Percentiles rank a stretch among this genome's conserved stretches.
These are phyloP conservation scores for Beroe forskalii DNA, from an alignment of 37 sponge, comb jelly and placozoan genomes.

Conservation along the genomic window DNA sequence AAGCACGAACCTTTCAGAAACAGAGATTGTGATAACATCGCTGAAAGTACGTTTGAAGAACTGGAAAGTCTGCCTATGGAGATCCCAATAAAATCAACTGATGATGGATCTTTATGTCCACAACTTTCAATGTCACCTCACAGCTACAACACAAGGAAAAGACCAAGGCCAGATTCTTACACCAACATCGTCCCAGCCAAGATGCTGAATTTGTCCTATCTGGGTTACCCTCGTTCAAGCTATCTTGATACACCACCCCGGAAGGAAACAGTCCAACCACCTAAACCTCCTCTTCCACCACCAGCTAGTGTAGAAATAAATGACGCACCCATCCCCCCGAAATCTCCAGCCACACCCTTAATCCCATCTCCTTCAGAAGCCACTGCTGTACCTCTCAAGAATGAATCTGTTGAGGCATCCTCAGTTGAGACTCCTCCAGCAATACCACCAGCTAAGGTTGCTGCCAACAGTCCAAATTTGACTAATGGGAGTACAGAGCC, in stretches of 20 bases:
- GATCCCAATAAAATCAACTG: slow-evolving; percentile 29
- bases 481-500: not conserved
- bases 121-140: slow-evolving; percentile 17
- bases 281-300: not conserved
- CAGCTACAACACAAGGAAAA: slow-evolving; percentile 59
- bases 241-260: not conserved
- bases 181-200: slow-evolving; percentile 58
- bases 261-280: not conserved
- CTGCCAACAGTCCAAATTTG: not conserved
- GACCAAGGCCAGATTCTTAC: slow-evolving; percentile 51
- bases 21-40: not conserved
- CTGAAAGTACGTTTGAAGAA: not conserved
- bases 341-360: not conserved
- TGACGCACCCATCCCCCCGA: not conserved
- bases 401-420: not conserved
- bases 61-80: slow-evolving; percentile 21
- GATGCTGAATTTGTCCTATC: slow-evolving; percentile 17
- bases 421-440: not conserved
- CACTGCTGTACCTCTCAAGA: not conserved
- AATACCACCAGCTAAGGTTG: not conserved
- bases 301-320: not conserved
- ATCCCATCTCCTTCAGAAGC: not conserved
- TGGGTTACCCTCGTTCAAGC: slow-evolving; percentile 2
- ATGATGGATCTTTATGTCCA: not conserved
- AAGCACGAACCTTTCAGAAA: not conserved